Percentiles rank a stretch among this genome's conserved stretches.
Evolutionary conservation across 2,888 invertebrate species (phyloP).

Genomic region (Julus scanicus): DNA sequence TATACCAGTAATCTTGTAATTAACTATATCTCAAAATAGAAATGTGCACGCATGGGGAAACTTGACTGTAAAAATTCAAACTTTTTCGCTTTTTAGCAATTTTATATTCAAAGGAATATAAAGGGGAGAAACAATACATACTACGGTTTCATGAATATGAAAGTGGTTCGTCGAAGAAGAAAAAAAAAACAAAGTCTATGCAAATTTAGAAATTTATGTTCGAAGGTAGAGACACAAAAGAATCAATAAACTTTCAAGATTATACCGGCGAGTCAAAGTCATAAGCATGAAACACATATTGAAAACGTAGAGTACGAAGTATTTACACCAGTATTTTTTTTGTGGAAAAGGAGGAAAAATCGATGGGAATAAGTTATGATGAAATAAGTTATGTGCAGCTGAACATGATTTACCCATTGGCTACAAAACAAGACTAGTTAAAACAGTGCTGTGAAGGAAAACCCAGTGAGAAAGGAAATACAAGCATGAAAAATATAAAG

Average conservation of each 20-base stretch:
- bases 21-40: background rate
- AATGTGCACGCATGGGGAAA: background rate
- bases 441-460: background rate
- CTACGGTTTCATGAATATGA: background rate
- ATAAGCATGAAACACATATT: background rate
- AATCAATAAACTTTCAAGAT: background rate
- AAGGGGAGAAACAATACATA: background rate
- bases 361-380: background rate
- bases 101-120: conserved; percentile 5
- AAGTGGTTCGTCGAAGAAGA: background rate
- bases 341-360: background rate
- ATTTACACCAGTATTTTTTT: background rate
- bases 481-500: no score
- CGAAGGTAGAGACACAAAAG: background rate
- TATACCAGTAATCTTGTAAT: background rate
- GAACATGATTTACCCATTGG: background rate
- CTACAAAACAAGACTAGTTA: background rate
- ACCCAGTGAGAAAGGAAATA: no score
- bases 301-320: background rate
- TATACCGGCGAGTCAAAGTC: background rate
- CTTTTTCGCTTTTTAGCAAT: background rate
- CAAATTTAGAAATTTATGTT: background rate
- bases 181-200: background rate
- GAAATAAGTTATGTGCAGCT: background rate
- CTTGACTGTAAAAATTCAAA: background rate